phyloP scores from a whole-genome alignment of 2,113 vertebrate genomes.

The Pithys albifrons region DNA sequence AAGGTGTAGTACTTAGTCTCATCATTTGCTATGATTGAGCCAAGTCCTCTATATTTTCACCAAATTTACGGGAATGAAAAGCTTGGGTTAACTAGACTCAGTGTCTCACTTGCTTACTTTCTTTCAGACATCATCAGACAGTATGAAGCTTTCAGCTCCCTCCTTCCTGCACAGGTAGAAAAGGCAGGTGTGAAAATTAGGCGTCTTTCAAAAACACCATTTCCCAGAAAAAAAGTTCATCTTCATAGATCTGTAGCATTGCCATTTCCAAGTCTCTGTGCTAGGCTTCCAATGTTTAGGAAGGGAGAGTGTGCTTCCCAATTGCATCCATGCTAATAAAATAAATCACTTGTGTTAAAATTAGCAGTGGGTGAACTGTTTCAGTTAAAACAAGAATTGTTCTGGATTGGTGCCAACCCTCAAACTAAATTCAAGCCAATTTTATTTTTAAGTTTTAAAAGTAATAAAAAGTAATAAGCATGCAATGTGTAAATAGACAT shows the following conservation, averaged over 20 bases:
- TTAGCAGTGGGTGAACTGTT: constrained; percentile 10
- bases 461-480: constrained; percentile 26
- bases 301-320: not conserved
- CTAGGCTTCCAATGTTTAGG: not conserved
- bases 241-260: not conserved
- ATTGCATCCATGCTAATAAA: constrained; percentile 1
- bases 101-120: not conserved
- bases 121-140: not conserved
- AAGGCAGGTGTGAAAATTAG: not conserved
- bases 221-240: not conserved
- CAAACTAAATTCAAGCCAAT: constrained; percentile 6
- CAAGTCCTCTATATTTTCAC: not conserved
- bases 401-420: constrained; percentile 15
- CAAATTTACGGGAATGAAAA: not conserved
- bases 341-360: constrained; percentile 27
- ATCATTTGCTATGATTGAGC: not conserved
- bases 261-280: not conserved
- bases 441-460: constrained; percentile 53
- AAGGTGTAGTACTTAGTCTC: not conserved
- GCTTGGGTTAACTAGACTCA: not conserved
- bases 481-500: not conserved
- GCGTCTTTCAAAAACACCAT: not conserved
- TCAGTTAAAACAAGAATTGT: constrained; percentile 16
- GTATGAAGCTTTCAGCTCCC: not conserved
- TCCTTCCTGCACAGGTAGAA: not conserved